A percentile compares a stretch with the other conserved stretches of the same genome.
These are phyloP conservation scores for Phoeniculus purpureus DNA, from an alignment of 2,797 vertebrate species.

Conservation along the genomic window DNA sequence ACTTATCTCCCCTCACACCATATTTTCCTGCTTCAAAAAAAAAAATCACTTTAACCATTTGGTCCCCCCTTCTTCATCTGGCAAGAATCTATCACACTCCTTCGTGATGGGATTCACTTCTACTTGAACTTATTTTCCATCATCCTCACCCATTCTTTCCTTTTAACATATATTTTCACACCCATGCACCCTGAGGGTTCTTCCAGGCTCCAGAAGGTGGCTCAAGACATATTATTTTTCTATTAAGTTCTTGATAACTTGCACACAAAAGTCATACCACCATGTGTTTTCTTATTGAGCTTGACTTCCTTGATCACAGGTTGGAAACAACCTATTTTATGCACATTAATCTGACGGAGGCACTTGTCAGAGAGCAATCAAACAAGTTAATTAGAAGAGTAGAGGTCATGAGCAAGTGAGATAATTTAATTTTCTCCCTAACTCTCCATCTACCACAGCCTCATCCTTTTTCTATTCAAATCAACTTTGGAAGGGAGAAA, in stretches of 20 bases:
- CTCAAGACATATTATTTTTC: background rate
- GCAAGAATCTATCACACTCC: background rate
- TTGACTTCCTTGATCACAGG: background rate
- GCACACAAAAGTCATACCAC: background rate
- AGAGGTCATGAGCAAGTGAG: background rate
- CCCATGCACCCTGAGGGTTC: background rate
- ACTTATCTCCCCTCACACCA: too few species aligned
- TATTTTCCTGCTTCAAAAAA: background rate
- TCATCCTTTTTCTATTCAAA: too few species aligned
- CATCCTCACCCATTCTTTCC: background rate
- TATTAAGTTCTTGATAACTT: background rate
- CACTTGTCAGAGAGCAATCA: background rate
- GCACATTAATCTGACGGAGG: conserved; percentile 5
- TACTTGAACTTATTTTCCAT: background rate
- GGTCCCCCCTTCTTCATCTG: background rate
- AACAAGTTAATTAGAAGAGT: conserved; percentile 22
- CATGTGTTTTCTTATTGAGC: background rate
- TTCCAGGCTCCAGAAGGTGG: background rate
- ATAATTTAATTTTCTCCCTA: background rate
- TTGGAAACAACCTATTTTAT: background rate
- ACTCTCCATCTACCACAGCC: background rate
- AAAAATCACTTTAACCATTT: background rate
- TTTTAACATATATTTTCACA: background rate
- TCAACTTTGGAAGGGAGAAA: too few species aligned
- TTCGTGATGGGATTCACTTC: background rate